Evolutionary conservation across 2,888 invertebrate genomes (phyloP).

Genomic region (Cynaeus angustus): DNA sequence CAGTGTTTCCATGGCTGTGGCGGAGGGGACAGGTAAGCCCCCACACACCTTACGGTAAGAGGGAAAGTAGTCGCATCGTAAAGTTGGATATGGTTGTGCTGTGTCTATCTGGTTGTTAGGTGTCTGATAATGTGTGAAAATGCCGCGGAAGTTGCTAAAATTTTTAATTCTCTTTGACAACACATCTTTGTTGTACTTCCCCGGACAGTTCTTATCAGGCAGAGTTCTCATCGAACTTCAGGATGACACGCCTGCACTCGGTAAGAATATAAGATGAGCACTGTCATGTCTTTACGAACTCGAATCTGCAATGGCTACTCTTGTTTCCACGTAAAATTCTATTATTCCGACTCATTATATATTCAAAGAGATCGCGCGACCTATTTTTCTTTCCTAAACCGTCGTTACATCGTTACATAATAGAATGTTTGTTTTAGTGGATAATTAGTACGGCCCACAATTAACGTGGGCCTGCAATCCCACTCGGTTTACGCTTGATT

Average conservation of each 20-base stretch:
- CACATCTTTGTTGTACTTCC: constrained; percentile 93
- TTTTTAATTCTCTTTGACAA: constrained; percentile 96
- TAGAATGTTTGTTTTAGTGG: constrained; percentile 28
- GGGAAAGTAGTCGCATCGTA: constrained; percentile 51
- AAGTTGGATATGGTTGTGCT: constrained; percentile 47
- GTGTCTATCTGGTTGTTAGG: constrained; percentile 36
- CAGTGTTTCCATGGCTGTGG: constrained; percentile 19
- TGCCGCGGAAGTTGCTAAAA: constrained; percentile 92
- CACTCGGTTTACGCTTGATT: constrained; percentile 34
- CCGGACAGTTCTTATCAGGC: constrained; percentile 94
- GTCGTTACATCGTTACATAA: constrained; percentile 40
- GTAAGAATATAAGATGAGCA: constrained; percentile 73
- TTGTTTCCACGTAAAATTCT: constrained; percentile 48
- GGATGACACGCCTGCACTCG: constrained; percentile 93
- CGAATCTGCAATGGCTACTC: constrained; percentile 48
- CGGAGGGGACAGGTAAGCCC: constrained; percentile 49
- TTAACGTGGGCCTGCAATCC: constrained; percentile 29
- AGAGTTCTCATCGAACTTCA: constrained; percentile 93
- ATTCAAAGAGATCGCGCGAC: constrained; percentile 45
- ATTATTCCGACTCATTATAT: constrained; percentile 51
- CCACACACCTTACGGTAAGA: constrained; percentile 49
- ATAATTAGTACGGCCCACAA: constrained; percentile 17
- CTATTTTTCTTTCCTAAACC: constrained; percentile 30
- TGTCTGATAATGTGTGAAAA: constrained; percentile 63
- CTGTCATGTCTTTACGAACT: constrained; percentile 50